A percentile compares a stretch with the other conserved stretches of the same genome.
phyloP scores from a whole-genome alignment of 2,797 vertebrate species.

The Phrynocephalus forsythii region DNA sequence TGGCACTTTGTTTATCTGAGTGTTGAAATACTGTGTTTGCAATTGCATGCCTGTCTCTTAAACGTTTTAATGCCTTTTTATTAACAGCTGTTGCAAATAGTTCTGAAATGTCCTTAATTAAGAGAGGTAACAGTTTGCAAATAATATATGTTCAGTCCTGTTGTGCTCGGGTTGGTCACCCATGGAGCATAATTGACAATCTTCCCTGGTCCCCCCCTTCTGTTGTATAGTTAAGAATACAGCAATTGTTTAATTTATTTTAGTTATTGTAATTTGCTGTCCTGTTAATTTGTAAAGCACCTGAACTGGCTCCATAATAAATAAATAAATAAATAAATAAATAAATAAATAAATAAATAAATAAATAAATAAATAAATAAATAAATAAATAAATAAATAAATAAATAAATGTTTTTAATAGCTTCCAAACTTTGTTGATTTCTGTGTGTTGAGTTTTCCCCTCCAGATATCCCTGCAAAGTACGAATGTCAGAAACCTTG shows the following conservation, averaged over 20 bases:
- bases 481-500: background rate
- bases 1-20: background rate
- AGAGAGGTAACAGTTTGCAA: background rate
- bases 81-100: background rate
- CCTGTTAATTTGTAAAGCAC: too few species aligned
- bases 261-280: too few species aligned
- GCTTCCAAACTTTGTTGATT: background rate
- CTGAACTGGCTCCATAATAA: too few species aligned
- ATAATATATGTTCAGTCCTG: background rate
- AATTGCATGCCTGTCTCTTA: background rate
- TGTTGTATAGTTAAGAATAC: background rate
- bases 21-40: background rate
- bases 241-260: too few species aligned
- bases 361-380: too few species aligned
- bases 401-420: too few species aligned
- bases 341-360: too few species aligned
- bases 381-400: too few species aligned
- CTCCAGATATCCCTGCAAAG: background rate
- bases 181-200: background rate
- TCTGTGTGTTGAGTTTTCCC: background rate
- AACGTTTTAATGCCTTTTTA: background rate
- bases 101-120: background rate
- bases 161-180: background rate
- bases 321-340: too few species aligned
- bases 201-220: background rate